phyloP scores from a whole-genome alignment of 64 coral and sea anemone genomes.

The Actinia tenebrosa region DNA sequence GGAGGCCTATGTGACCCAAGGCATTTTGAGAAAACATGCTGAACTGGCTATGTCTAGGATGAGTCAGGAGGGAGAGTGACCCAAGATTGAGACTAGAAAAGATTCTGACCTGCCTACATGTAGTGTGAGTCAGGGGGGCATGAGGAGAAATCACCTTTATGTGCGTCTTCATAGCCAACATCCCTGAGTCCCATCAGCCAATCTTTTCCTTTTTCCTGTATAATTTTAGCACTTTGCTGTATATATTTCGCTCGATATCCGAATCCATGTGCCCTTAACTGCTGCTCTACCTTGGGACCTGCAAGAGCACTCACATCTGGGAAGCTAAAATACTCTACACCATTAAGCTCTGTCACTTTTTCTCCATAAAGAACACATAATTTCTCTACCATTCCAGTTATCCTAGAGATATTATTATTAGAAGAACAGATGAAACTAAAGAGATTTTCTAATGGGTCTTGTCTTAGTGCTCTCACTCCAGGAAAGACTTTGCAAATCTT shows the following conservation, averaged over 20 bases:
- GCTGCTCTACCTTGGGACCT: slow-evolving; percentile 48
- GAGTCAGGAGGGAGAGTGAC: no score
- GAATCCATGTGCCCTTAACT: slow-evolving; percentile 67
- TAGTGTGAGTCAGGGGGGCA: no score
- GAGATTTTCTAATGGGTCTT: slow-evolving; percentile 84
- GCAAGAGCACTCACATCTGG: slow-evolving; percentile 60
- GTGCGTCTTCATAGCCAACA: slow-evolving; percentile 66
- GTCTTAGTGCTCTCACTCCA: slow-evolving; percentile 67
- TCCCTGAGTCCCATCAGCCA: slow-evolving; percentile 70
- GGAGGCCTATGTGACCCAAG: no score
- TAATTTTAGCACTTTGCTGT: slow-evolving; percentile 51
- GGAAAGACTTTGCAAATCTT: slow-evolving; percentile 54
- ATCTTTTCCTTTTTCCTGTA: slow-evolving; percentile 39
- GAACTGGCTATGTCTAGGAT: no score
- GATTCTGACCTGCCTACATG: no score
- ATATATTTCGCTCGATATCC: slow-evolving; percentile 97
- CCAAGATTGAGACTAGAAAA: no score
- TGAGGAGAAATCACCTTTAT: slow-evolving; percentile 44
- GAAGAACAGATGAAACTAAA: slow-evolving; percentile 98
- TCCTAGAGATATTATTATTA: slow-evolving; percentile 91
- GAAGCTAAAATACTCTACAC: slow-evolving; percentile 58
- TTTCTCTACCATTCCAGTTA: slow-evolving; percentile 69
- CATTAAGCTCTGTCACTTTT: slow-evolving; percentile 49
- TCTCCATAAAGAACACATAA: slow-evolving; percentile 78
- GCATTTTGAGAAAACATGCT: no score